These are phyloP conservation scores for Ispidina picta DNA, from an alignment of 2,797 vertebrate genomes.

Conservation along the genomic window DNA sequence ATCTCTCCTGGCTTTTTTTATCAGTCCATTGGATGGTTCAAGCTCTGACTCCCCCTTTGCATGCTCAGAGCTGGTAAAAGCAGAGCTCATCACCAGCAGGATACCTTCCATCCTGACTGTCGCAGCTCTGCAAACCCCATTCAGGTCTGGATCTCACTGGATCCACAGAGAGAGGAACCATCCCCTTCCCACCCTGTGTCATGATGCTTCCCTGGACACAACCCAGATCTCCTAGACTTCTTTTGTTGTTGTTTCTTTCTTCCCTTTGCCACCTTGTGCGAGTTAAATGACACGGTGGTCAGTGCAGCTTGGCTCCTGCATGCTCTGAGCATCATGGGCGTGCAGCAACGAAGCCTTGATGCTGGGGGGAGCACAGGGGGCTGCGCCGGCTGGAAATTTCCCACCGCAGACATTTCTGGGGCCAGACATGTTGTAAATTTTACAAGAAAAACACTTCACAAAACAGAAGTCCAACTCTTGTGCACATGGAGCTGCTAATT, in stretches of 20 bases:
- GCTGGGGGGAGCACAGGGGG: neutral
- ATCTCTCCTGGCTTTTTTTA: neutral
- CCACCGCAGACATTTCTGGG: conserved; percentile 44
- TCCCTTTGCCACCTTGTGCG: neutral
- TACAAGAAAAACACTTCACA: conserved; percentile 58
- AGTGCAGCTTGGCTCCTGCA: neutral
- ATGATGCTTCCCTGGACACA: neutral
- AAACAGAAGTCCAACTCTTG: conserved; percentile 36
- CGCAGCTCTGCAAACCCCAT: neutral
- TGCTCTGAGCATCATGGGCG: neutral
- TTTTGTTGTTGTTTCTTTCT: neutral
- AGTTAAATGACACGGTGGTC: neutral
- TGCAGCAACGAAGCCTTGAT: neutral
- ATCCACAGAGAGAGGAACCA: neutral
- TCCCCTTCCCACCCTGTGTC: neutral
- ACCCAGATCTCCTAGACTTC: neutral
- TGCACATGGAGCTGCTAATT: conserved; percentile 19
- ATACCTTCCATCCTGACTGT: neutral
- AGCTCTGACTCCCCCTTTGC: neutral
- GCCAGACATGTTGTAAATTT: conserved; percentile 67
- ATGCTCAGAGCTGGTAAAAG: neutral
- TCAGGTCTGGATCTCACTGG: too few relatives aligned
- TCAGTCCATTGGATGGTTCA: neutral
- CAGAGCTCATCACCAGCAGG: rapidly evolving
- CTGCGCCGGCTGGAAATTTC: conserved; percentile 32